Conservation (phyloP, 2,113 vertebrate genomes). For the Sebastes schlegelii region DNA sequence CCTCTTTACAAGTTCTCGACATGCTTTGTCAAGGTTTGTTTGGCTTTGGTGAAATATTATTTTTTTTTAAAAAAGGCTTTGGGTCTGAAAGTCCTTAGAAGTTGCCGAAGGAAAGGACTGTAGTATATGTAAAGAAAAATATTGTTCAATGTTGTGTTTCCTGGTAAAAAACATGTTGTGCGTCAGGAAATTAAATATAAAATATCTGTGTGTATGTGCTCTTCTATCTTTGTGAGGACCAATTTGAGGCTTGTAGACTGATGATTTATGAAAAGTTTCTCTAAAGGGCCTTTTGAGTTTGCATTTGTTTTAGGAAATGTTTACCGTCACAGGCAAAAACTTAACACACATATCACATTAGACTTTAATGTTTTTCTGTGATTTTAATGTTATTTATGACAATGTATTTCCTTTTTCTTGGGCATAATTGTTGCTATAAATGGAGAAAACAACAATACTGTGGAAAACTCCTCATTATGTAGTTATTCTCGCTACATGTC, state of each 20-base stretch:
- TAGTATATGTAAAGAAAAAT: background rate
- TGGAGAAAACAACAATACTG: too few species aligned
- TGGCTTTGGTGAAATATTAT: slow-evolving; percentile 13
- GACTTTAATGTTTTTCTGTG: too few species aligned
- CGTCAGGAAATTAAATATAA: background rate
- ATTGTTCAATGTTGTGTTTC: background rate
- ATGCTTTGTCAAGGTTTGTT: slow-evolving; percentile 43
- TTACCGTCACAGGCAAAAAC: too few species aligned
- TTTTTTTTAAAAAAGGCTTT: background rate
- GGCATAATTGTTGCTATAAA: too few species aligned
- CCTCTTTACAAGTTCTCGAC: slow-evolving; percentile 32
- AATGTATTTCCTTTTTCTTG: too few species aligned
- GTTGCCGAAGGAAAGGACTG: slow-evolving; percentile 14
- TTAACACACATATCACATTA: too few species aligned
- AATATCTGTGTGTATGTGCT: background rate
- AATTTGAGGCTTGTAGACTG: too few species aligned
- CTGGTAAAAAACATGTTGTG: background rate
- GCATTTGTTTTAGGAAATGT: too few species aligned
- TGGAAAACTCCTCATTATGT: too few species aligned
- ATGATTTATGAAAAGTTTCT: too few species aligned
- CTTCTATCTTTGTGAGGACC: background rate
- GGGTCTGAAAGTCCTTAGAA: background rate
- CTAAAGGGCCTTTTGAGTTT: too few species aligned
- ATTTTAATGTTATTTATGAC: too few species aligned
- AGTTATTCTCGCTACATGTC: background rate